These are phyloP conservation scores for Lemur catta DNA, from an alignment of 2,797 vertebrate species.

Conservation along the genomic window DNA sequence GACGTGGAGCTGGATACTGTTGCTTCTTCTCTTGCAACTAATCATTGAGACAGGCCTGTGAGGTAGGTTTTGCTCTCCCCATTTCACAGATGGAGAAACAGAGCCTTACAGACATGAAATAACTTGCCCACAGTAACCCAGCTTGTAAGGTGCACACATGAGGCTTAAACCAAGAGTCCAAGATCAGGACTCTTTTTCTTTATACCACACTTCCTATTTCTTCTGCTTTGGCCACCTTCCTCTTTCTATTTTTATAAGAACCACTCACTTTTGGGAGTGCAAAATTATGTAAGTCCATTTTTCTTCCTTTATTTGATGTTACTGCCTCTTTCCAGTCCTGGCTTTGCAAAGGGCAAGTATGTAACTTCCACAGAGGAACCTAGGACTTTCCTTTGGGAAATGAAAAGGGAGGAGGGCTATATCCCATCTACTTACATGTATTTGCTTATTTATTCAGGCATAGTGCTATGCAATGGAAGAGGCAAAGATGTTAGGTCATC, in stretches of 20 bases:
- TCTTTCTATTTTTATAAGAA: slow-evolving; percentile 23
- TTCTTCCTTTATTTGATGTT: not conserved
- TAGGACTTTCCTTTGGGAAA: not conserved
- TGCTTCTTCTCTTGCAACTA: not conserved
- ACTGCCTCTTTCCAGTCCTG: not conserved
- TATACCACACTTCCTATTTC: not conserved
- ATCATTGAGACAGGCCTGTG: not conserved
- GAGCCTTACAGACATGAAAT: not conserved
- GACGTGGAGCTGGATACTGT: not conserved
- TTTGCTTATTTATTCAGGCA: slow-evolving; percentile 12
- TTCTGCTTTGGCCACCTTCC: not conserved
- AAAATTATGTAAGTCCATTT: not conserved
- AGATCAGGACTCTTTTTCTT: not conserved
- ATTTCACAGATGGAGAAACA: not conserved
- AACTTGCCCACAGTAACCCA: not conserved
- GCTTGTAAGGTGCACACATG: not conserved
- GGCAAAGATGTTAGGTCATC: not conserved
- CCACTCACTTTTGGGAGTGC: not conserved
- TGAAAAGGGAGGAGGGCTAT: not conserved
- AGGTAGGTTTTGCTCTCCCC: not conserved
- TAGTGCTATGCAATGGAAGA: not conserved
- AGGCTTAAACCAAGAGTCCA: not conserved
- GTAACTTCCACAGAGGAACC: not conserved
- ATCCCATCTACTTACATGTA: not conserved
- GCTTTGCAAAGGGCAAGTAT: slow-evolving; percentile 17